Evolutionary conservation across 2,888 invertebrate genomes (phyloP).

Genomic region (Acrocera orbiculus): DNA sequence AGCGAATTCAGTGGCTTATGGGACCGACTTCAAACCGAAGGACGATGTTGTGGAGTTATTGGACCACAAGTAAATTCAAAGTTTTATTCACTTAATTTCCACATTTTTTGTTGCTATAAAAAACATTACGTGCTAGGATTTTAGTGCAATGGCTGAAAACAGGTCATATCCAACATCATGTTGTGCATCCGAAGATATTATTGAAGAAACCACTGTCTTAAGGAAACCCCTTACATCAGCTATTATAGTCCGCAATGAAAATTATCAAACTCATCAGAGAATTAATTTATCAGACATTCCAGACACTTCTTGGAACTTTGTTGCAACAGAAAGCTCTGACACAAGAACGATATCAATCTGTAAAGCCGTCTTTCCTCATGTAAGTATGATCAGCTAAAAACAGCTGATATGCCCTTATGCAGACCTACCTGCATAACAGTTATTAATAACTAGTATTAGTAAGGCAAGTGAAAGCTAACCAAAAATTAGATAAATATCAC

Average conservation of each 20-base stretch:
- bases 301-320: constrained; percentile 14
- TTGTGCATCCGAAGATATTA: constrained; percentile 14
- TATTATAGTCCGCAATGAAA: constrained; percentile 14
- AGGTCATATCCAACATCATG: constrained; percentile 15
- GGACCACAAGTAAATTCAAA: constrained; percentile 28
- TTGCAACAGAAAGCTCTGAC: constrained; percentile 13
- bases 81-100: neutral
- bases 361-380: constrained; percentile 15
- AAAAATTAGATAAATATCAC: too few relatives aligned
- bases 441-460: too few relatives aligned
- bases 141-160: constrained; percentile 12
- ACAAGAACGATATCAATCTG: constrained; percentile 13
- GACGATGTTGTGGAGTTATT: constrained; percentile 62
- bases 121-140: constrained; percentile 9
- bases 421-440: too few relatives aligned
- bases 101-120: neutral
- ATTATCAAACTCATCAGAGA: constrained; percentile 11
- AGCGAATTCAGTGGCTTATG: constrained; percentile 56
- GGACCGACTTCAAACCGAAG: constrained; percentile 58
- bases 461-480: too few relatives aligned
- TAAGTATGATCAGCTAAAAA: too few relatives aligned
- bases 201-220: constrained; percentile 15
- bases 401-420: too few relatives aligned
- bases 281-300: constrained; percentile 14
- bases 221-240: constrained; percentile 15